Base-by-base conservation (phyloP, 2,797 vertebrate genomes). In the Sebastes kiyomatsui region DNA sequence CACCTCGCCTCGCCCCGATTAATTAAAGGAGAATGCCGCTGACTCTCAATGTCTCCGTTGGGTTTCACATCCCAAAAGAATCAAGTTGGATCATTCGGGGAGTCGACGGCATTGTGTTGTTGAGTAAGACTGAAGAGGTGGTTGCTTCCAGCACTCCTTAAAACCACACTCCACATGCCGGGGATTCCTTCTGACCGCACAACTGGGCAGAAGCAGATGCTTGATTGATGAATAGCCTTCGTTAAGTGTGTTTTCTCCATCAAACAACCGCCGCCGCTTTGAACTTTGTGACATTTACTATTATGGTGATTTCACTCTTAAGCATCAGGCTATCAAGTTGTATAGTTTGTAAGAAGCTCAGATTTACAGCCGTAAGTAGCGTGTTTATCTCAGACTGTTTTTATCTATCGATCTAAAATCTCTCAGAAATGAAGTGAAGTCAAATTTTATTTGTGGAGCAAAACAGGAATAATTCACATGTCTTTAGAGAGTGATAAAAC, bases 131-230 rank as follows among this genome's bases (percentile, higher is more conserved):
- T 79, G 87, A 87, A 87, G 92, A 93, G 90, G 92, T 88, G 86
- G 88, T 80, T 72, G 79, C 88, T 88, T 90, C 83, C 86, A 85
- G 87, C 83, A 80, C 88, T 88, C 90, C 81, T 89, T 89, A 67
- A 92, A 88, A 92, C 87, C 91, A 27, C 87, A 84, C 81, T 87
- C 62, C 86, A 79, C 93, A 95, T 93, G 85, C 91, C 87, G 46
- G 76, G 72, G 86, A 96, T 95, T 94, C 93, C 87, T 91, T 10
- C 73, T 90, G 92, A 92, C 93, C 90, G 60, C 92, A 93, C 79
- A 67, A 75, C 88, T 84, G 85, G 87, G 92, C 88, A 87, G 90
- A 56, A 81, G 90, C 90, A 86, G 86, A 87, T 80, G 85, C 79
- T 73, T 91, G 88, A 91, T 92, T 91, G 85, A 90, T 89, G 87